phyloP scores from a whole-genome alignment of 2,113 vertebrate species.

The Rhinichthys klamathensis region DNA sequence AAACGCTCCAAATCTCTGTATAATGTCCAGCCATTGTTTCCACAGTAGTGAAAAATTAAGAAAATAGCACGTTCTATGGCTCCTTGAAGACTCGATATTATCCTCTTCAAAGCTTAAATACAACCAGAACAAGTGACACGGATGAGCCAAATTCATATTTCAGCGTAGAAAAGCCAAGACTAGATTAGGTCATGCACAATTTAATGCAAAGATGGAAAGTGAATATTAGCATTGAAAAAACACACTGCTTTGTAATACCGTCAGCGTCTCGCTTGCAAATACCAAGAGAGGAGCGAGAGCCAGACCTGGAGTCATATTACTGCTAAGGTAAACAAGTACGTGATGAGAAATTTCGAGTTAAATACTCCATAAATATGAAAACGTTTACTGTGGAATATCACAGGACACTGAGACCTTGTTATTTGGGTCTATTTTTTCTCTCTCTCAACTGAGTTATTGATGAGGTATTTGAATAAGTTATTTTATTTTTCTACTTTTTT shows the following conservation, averaged over 20 bases:
- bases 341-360: constrained; percentile 63
- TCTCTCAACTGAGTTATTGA: not conserved
- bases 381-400: constrained; percentile 53
- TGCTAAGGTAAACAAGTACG: constrained; percentile 61
- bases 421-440: constrained; percentile 17
- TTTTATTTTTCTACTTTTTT: not conserved
- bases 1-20: constrained; percentile 15
- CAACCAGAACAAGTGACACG: constrained; percentile 46
- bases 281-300: constrained; percentile 46
- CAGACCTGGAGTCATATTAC: constrained; percentile 61
- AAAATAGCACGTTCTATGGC: constrained; percentile 36
- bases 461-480: not conserved
- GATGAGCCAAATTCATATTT: constrained; percentile 56
- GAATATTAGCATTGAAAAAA: constrained; percentile 57
- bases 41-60: constrained; percentile 48
- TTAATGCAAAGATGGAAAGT: constrained; percentile 64
- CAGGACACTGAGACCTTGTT: constrained; percentile 40
- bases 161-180: constrained; percentile 56
- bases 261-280: constrained; percentile 53
- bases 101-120: constrained; percentile 54
- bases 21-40: constrained; percentile 34
- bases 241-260: constrained; percentile 54
- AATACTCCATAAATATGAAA: constrained; percentile 68
- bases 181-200: constrained; percentile 64
- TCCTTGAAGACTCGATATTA: constrained; percentile 42